A percentile compares a stretch with the other conserved stretches of the same genome.
These are phyloP conservation scores for Aspidoscelis tigris DNA, from an alignment of 2,113 vertebrate species.

Conservation along the genomic window DNA sequence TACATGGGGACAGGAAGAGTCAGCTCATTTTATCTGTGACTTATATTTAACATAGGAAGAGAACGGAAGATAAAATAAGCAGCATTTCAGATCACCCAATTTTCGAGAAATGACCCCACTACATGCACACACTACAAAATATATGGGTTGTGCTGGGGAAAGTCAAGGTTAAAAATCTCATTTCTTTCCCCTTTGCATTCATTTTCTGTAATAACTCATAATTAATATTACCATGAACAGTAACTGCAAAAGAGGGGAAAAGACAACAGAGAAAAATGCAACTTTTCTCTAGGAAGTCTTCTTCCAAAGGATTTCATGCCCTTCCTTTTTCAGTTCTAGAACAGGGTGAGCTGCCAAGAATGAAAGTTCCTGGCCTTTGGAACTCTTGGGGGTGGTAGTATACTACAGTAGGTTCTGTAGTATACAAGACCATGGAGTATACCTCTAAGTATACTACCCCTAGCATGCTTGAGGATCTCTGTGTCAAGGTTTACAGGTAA, in stretches of 20 bases:
- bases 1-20: neutral
- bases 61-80: neutral
- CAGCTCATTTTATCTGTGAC: neutral
- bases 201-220: neutral
- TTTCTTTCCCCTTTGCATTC: no score
- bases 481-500: no score
- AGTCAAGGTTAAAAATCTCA: slow-evolving; percentile 2
- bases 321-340: neutral
- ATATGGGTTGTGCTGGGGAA: neutral
- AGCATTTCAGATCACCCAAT: neutral
- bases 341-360: no score
- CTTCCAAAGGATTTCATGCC: neutral
- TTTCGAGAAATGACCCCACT: neutral
- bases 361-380: no score
- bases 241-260: slow-evolving; percentile 5
- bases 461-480: no score
- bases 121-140: neutral
- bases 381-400: no score
- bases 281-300: neutral
- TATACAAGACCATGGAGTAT: neutral
- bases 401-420: no score
- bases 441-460: no score
- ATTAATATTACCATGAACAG: slow-evolving; percentile 12
- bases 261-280: neutral
- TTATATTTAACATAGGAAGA: neutral